Percentiles rank a stretch among this genome's conserved stretches.
Conservation (phyloP, 2,888 invertebrate genomes). For the Drosophila birchii region DNA sequence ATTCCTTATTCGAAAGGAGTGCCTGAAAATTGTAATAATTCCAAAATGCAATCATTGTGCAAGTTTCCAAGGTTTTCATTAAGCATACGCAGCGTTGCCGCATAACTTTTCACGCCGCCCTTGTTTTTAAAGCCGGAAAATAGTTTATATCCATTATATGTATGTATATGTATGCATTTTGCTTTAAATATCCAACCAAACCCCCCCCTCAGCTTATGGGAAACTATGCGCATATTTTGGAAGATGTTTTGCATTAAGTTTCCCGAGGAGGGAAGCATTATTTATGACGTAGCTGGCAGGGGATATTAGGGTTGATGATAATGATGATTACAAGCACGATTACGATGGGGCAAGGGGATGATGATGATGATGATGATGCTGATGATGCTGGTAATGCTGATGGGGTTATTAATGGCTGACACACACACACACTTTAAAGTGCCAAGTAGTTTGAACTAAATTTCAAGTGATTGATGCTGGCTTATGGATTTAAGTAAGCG, state of each 20-base stretch:
- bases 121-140: conserved; percentile 26
- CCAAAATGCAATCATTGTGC: conserved; percentile 27
- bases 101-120: conserved; percentile 31
- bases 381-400: conserved; percentile 7
- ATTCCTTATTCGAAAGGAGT: conserved; percentile 8
- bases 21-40: conserved; percentile 23
- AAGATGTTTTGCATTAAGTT: conserved; percentile 70
- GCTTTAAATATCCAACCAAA: conserved; percentile 10
- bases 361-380: conserved; percentile 26
- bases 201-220: neutral
- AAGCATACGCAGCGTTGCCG: conserved; percentile 27
- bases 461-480: conserved; percentile 37
- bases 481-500: conserved; percentile 19
- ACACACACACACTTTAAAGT: conserved; percentile 26
- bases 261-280: conserved; percentile 17
- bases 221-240: conserved; percentile 62
- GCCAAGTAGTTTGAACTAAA: conserved; percentile 41
- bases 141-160: conserved; percentile 35
- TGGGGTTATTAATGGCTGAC: conserved; percentile 34
- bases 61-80: conserved; percentile 18
- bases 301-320: conserved; percentile 41
- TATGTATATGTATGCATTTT: conserved; percentile 37
- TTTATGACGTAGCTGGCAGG: conserved; percentile 40
- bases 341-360: neutral
- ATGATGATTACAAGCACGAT: conserved; percentile 32